Evolutionary conservation across 2,797 vertebrate genomes (phyloP), one percentile per base, ranked within the genome.

Genomic region (Sternarchorhynchus goeldii): DNA sequence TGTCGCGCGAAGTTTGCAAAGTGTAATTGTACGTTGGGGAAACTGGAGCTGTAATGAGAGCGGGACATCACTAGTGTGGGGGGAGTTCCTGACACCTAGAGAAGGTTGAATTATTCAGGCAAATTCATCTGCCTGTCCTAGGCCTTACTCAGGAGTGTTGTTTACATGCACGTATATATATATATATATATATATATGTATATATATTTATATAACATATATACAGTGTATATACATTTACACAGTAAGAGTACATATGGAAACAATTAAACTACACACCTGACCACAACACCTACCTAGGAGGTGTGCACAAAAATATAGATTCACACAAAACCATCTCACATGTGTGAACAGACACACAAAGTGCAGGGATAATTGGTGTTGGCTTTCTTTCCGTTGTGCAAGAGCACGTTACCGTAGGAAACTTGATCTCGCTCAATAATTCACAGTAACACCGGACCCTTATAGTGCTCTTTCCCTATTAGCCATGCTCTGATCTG

Each of bases 381-480:
- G 88, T 93, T 91, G 81, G 86, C 86, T 94, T 93, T 91, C 91
- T 92, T 93, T 93, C 92, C 91, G 89, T 89, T 80, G 79, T 89
- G 90, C 88, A 91, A 91, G 87, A 90, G 76, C 73, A 39, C 74
- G 79, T 87, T 85, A 84, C 76, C 81, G 66, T 16, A 3, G 67
- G 93, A 92, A 91, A 94, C 88, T 74, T 56, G 91, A 94, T 87
- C 86, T 70, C 68, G 53, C 83, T 94, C 74, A 93, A 94, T 91
- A 91, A 93, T 94, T 91, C 82, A 94, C 50, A 74, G 83, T 65
- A 72, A 89, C 88, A 84, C 84, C 77, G 88, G 89, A 90, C 86
- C 85, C 87, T 90, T 89, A 89, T 86, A 85, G 82, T 87, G 78
- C 83, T 75, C 68, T 81, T 50, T 14, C 12, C 45, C 88, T 81